Evolutionary conservation across 2,888 invertebrate species (phyloP).

Genomic region (Drosophila kuntzei): DNA sequence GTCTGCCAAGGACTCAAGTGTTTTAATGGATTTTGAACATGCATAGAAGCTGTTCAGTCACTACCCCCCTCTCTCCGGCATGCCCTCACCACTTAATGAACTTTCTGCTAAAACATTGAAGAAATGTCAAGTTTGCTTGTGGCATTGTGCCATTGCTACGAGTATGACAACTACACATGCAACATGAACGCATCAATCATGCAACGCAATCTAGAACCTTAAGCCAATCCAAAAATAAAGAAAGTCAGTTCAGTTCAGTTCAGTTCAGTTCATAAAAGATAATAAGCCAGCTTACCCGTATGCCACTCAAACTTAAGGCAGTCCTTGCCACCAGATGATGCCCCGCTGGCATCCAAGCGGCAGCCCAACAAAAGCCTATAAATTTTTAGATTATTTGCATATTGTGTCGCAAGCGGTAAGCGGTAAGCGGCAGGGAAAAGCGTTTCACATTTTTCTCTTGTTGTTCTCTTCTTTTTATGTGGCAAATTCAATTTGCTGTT

Average conservation of each 20-base stretch:
- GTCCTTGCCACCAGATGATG: slow-evolving; percentile 51
- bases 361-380: slow-evolving; percentile 74
- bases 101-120: slow-evolving; percentile 54
- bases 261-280: slow-evolving; percentile 76
- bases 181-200: slow-evolving; percentile 65
- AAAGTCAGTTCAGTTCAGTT: slow-evolving; percentile 4
- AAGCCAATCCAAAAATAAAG: slow-evolving; percentile 46
- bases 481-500: slow-evolving; percentile 67
- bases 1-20: slow-evolving; percentile 72
- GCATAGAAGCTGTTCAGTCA: slow-evolving; percentile 51
- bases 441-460: slow-evolving; percentile 3
- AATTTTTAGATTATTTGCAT: slow-evolving; percentile 84
- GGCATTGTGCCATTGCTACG: slow-evolving; percentile 16
- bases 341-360: slow-evolving; percentile 18
- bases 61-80: not conserved
- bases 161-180: slow-evolving; percentile 64
- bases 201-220: slow-evolving; percentile 46
- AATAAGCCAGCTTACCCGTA: slow-evolving; percentile 75
- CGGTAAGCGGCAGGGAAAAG: not conserved
- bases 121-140: slow-evolving; percentile 75
- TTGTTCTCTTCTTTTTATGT: slow-evolving; percentile 15
- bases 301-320: slow-evolving; percentile 68
- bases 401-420: slow-evolving; percentile 60
- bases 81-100: slow-evolving; percentile 49
- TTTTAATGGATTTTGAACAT: slow-evolving; percentile 79